Percentiles rank a stretch among this genome's conserved stretches.
Evolutionary conservation across 2,113 vertebrate species (phyloP).

Genomic region (Chamaea fasciata): DNA sequence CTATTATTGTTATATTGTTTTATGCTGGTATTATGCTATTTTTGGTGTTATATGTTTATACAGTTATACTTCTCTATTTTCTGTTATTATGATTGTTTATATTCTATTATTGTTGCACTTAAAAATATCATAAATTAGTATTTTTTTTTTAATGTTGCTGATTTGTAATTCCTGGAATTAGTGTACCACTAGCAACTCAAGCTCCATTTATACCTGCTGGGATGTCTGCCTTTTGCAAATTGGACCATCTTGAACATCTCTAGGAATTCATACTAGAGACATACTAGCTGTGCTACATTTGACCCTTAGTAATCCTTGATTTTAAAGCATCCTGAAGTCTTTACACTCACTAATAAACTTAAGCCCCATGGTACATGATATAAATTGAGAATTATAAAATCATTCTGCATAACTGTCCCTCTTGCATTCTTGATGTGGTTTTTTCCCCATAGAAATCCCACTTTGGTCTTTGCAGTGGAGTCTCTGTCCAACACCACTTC

Average conservation of each 20-base stretch:
- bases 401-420: background rate
- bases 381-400: background rate
- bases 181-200: background rate
- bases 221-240: background rate
- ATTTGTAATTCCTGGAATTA: background rate
- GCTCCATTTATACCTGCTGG: background rate
- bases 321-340: background rate
- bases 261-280: background rate
- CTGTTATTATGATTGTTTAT: background rate
- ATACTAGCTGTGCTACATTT: background rate
- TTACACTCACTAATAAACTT: background rate
- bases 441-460: background rate
- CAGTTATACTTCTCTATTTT: background rate
- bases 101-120: background rate
- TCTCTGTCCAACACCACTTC: background rate
- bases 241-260: background rate
- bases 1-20: background rate
- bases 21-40: background rate
- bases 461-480: rapidly evolving
- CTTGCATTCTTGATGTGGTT: background rate
- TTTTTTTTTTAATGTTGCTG: background rate
- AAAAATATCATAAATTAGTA: background rate
- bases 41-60: background rate
- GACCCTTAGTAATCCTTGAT: background rate
- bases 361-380: background rate